Conservation (phyloP, 37 sponge, comb jelly and placozoan genomes). For the Spongilla lacustris region DNA sequence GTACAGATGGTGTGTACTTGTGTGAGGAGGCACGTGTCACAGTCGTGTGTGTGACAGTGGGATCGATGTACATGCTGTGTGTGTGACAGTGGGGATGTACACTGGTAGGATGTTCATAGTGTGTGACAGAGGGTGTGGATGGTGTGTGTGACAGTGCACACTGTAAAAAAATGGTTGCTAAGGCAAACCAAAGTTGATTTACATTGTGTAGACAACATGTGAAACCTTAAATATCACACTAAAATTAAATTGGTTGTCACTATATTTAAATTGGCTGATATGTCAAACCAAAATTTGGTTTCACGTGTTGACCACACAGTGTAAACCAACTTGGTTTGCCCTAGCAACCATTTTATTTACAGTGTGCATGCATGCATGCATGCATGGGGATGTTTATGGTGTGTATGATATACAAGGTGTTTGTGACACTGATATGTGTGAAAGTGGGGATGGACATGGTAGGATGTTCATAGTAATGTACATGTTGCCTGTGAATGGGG, state of each 20-base stretch:
- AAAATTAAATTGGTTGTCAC: not conserved
- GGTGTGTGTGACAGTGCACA: conserved; percentile 1
- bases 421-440: conserved; percentile 1
- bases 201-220: not conserved
- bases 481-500: conserved; percentile 1
- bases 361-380: not conserved
- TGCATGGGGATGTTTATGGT: not conserved
- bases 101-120: not conserved
- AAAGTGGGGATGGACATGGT: conserved; percentile 1
- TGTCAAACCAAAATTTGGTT: conserved; percentile 1
- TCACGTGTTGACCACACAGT: not conserved
- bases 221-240: not conserved
- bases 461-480: conserved; percentile 1
- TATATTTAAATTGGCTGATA: conserved; percentile 1
- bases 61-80: conserved; percentile 1
- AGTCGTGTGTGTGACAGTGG: conserved; percentile 1
- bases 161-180: conserved; percentile 1
- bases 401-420: conserved; percentile 1
- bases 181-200: conserved; percentile 1
- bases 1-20: not conserved
- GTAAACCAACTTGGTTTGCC: conserved; percentile 1
- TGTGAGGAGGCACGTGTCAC: not conserved
- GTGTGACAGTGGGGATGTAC: not conserved
- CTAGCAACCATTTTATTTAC: conserved; percentile 1
- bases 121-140: not conserved